Conservation (phyloP, 2,797 vertebrate genomes). For the Eupleurogrammus muticus region DNA sequence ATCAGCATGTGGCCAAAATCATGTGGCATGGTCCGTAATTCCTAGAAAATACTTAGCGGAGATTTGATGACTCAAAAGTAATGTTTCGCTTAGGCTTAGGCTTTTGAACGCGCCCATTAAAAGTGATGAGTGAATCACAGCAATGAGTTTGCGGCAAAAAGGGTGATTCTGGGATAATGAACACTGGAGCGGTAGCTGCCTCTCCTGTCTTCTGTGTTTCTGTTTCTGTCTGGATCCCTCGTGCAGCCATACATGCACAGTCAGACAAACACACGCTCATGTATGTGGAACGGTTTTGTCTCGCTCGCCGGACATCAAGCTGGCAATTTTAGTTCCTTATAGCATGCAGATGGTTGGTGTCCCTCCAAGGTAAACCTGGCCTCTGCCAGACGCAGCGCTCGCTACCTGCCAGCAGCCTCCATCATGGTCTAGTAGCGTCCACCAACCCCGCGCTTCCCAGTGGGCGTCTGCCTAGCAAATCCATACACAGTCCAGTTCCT, state of each 20-base stretch:
- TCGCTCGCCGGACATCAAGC: slow-evolving; percentile 69
- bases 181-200: background rate
- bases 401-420: slow-evolving; percentile 75
- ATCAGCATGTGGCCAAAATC: too few species aligned
- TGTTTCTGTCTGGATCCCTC: slow-evolving; percentile 57
- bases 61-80: too few species aligned
- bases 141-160: background rate
- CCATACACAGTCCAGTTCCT: slow-evolving; percentile 74
- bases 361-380: slow-evolving; percentile 75
- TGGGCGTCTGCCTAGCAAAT: slow-evolving; percentile 67
- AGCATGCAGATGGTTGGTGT: slow-evolving; percentile 80
- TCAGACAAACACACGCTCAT: slow-evolving; percentile 56
- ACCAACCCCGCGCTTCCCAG: slow-evolving; percentile 60
- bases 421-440: slow-evolving; percentile 78
- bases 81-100: too few species aligned
- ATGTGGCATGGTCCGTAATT: too few species aligned
- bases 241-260: slow-evolving; percentile 38
- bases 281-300: slow-evolving; percentile 71
- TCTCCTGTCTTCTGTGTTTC: slow-evolving; percentile 34
- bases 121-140: background rate
- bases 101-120: background rate
- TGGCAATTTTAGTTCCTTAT: slow-evolving; percentile 75
- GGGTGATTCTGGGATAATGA: slow-evolving; percentile 11
- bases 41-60: too few species aligned
- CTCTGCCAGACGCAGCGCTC: slow-evolving; percentile 63